These are phyloP conservation scores for Erannis defoliaria DNA, from an alignment of 2,888 invertebrate species.

Conservation along the genomic window DNA sequence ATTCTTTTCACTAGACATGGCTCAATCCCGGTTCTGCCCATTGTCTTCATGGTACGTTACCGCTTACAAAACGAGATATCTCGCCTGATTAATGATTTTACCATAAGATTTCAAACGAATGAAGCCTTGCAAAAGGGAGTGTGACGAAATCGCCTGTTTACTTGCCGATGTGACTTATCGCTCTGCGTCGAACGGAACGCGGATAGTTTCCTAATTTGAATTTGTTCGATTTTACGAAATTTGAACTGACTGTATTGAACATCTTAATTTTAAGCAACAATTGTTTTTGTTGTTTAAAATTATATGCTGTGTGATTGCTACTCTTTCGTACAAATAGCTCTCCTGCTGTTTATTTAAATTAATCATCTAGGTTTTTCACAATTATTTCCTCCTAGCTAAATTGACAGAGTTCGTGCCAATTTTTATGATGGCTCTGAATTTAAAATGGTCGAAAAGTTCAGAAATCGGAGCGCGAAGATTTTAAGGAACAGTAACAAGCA, in stretches of 20 bases:
- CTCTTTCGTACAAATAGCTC: not conserved
- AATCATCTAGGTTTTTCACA: not conserved
- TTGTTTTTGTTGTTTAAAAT: too few relatives aligned
- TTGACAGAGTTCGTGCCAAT: not conserved
- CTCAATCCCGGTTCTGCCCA: constrained; percentile 58
- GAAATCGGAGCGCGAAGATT: too few relatives aligned
- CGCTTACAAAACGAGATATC: constrained; percentile 68
- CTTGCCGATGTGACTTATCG: constrained; percentile 32
- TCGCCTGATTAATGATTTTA: constrained; percentile 81
- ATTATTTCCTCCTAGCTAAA: not conserved
- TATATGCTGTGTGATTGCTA: not conserved
- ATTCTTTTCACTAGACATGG: constrained; percentile 57
- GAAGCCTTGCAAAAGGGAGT: constrained; percentile 56
- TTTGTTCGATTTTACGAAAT: constrained; percentile 18
- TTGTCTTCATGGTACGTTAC: constrained; percentile 76
- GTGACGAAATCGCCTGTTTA: constrained; percentile 46
- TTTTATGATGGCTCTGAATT: not conserved
- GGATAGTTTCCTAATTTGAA: constrained; percentile 24
- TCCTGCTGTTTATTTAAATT: constrained; percentile 5
- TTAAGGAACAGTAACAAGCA: too few relatives aligned
- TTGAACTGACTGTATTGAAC: constrained; percentile 2
- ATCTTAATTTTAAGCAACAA: constrained; percentile 5
- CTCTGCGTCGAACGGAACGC: constrained; percentile 22
- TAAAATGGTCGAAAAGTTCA: too few relatives aligned
- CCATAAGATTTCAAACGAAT: constrained; percentile 75